Evolutionary conservation across 2,113 vertebrate species (phyloP), one percentile per base, ranked within the genome.

Genomic region (Heliornis fulica): DNA sequence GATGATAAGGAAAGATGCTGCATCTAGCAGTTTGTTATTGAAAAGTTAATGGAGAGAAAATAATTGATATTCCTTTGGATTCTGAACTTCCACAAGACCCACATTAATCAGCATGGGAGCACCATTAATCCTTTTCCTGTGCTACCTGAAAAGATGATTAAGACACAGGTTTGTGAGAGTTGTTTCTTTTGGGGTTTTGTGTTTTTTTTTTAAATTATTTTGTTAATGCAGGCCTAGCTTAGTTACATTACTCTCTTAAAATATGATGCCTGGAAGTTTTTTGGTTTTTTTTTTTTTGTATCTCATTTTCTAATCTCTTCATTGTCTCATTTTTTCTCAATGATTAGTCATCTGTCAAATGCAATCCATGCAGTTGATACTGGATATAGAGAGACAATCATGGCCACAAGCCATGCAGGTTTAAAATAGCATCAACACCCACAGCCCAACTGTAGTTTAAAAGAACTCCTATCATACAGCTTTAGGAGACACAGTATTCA

Each of bases 381-480:
- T 50, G 34, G 63, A 72, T 85, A 74, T 23, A 72, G 28, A 64
- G 48, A 72, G 31, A 91, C 45, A 89, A 70, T 89, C 87, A 65
- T 51, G 66, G 41, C 38, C 63, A 79, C 72, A 53, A 93, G 82
- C 74, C 71, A 9, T 61, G 80, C 54, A 57, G 45, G 40, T 79
- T 94, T 65, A 82, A 96, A 95, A 96, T 70, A 93, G 84, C 41
- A 71, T 29, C 65, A 83, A 85, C 87, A 85, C 51, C 45, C 87
- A 80, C 64, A 66, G 76, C 21, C 50, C 84, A 89, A 85, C 93
- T 46, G 82, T 43, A 80, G 59, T 83, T 93, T 87, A 94, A 93
- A 86, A 54, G 80, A 70, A 83, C 16, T 90, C 40, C 10, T 41
- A 83, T 83, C 41, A 70, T 34, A 85, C n/a, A 91, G 29, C 38